These are phyloP conservation scores for Scomberomorus guttatus DNA, from an alignment of 2,797 vertebrate genomes.

Conservation along the genomic window DNA sequence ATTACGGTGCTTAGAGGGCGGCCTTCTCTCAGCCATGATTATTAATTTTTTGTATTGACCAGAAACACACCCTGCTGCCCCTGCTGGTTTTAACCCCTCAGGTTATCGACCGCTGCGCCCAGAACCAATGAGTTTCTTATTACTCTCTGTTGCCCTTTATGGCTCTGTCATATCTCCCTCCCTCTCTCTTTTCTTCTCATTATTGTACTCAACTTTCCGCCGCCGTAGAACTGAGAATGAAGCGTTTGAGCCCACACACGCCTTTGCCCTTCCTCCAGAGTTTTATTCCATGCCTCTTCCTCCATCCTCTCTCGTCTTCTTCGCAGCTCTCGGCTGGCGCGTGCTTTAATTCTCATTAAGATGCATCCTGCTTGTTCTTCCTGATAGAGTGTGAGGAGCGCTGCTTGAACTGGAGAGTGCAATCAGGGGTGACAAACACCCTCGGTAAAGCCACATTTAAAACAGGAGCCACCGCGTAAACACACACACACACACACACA, in stretches of 20 bases:
- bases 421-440: constrained; percentile 69
- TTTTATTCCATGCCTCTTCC: constrained; percentile 7
- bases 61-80: constrained; percentile 25
- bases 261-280: neutral
- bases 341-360: constrained; percentile 55
- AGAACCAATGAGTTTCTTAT: constrained; percentile 53
- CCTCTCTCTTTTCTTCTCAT: constrained; percentile 8
- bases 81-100: constrained; percentile 62
- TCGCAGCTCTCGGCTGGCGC: constrained; percentile 18
- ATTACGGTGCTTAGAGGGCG: constrained; percentile 54
- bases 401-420: constrained; percentile 49
- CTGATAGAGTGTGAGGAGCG: constrained; percentile 34
- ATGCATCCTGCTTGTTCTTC: constrained; percentile 49
- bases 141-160: constrained; percentile 32
- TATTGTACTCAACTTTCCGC: constrained; percentile 17
- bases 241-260: neutral
- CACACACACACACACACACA: constrained; percentile 23
- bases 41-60: constrained; percentile 64
- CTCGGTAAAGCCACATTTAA: constrained; percentile 33
- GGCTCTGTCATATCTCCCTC: constrained; percentile 5
- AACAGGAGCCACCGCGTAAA: constrained; percentile 28
- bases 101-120: constrained; percentile 52
- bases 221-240: neutral
- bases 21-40: constrained; percentile 53
- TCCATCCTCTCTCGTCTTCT: neutral